Evolutionary conservation across 2,888 invertebrate species (phyloP), one percentile per base, ranked within the genome.

Genomic region (Stenurella melanura): DNA sequence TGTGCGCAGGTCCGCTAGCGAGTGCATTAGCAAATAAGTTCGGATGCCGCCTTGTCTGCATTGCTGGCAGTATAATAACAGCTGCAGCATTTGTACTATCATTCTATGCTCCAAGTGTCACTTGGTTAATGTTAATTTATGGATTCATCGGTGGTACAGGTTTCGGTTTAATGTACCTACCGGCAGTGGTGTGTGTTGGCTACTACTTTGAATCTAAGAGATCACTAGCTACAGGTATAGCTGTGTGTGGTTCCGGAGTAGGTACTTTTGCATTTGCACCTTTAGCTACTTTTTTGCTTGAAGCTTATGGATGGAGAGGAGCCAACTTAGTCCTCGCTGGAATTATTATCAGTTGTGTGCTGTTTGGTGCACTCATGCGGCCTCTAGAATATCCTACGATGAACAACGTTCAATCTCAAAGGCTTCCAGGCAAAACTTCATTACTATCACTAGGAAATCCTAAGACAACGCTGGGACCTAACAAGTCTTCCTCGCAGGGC

Each of bases 241-340:
- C 98, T 0, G 98, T 98, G 0, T 98, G 98, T 87, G 98, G 98
- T 11, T 97, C 98, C 0, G 98, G 98, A 7, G 93, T 96, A 78
- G 98, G 98, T 61, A 98, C 98, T 2, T 98, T 98, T 90, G 94
- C 96, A 61, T 98, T 98, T 88, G 97, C 98, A 0, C 98, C 98
- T 0, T 91, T 98, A 54, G 96, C 97, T 15, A 93, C 95, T 10
- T 91, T 93, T 81, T 90, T 98, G 77, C 91, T 98, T 66, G 92
- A 94, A 56, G 90, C 93, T 64, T 97, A 94, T 86, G 94, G 93
- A 58, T 98, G 98, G 98, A 94, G 95, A 89, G 96, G 95, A 82
- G 95, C 98, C 57, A 94, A 98, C 88, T 91, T 98, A 73, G 95
- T 98, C 83, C 92, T 98, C 74, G 96, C 98, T 18, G 98, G 97